phyloP scores from a whole-genome alignment of 2,797 vertebrate genomes.

The Ambastaia sidthimunki region DNA sequence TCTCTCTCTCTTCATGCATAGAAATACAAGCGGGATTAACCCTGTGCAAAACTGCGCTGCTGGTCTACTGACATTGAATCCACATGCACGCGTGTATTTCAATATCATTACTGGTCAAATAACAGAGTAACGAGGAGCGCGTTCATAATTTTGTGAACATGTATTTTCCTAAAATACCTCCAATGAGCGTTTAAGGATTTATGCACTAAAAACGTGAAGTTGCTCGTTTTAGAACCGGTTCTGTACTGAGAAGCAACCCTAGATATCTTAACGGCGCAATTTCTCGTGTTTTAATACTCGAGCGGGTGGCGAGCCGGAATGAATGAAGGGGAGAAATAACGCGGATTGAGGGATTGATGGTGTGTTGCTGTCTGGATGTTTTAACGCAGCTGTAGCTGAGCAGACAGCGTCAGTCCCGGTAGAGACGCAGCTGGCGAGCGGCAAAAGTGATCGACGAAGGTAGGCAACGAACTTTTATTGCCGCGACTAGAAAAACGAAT shows the following conservation, averaged over 20 bases:
- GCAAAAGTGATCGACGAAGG: constrained; percentile 72
- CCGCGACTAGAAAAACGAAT: constrained; percentile 28
- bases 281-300: constrained; percentile 22
- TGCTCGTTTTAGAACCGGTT: neutral
- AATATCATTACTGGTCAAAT: constrained; percentile 18
- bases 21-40: constrained; percentile 66
- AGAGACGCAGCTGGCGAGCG: constrained; percentile 57
- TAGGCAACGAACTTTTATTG: constrained; percentile 56
- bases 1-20: too few species aligned
- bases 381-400: constrained; percentile 53
- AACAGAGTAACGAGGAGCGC: constrained; percentile 17
- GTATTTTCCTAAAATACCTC: constrained; percentile 12
- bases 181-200: constrained; percentile 27
- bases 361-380: constrained; percentile 52
- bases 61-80: constrained; percentile 36
- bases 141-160: neutral
- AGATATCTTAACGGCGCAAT: constrained; percentile 21
- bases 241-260: neutral
- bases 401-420: constrained; percentile 37
- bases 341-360: constrained; percentile 63
- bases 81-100: too few species aligned
- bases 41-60: constrained; percentile 46
- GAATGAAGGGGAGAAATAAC: constrained; percentile 68
- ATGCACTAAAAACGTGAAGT: neutral
- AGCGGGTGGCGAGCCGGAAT: too few species aligned